A percentile compares a stretch with the other conserved stretches of the same genome.
Evolutionary conservation across 2,113 vertebrate species (phyloP).

Genomic region (Ctenodactylus gundi): DNA sequence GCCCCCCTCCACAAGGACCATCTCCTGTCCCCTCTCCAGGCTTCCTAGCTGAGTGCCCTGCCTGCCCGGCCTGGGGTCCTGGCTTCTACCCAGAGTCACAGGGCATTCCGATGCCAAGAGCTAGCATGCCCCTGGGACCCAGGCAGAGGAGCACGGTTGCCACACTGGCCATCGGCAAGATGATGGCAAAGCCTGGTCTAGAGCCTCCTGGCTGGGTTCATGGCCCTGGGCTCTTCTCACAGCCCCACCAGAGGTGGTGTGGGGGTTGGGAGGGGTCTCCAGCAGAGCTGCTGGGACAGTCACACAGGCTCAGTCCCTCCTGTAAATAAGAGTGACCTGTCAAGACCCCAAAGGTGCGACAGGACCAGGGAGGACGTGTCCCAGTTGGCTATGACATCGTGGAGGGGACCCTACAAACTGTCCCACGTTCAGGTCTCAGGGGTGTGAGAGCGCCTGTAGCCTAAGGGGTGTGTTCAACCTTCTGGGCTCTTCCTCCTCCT

Average conservation of each 20-base stretch:
- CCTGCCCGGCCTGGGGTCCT: neutral
- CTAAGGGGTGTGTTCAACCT: neutral
- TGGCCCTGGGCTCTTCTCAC: neutral
- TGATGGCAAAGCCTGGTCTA: neutral
- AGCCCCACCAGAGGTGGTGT: no score
- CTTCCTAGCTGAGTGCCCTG: neutral
- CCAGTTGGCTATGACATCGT: neutral
- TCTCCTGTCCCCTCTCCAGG: neutral
- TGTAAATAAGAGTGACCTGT: neutral
- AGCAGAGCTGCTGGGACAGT: neutral
- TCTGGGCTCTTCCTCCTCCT: neutral
- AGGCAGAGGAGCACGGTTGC: neutral
- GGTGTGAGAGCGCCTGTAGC: neutral
- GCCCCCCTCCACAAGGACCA: no score
- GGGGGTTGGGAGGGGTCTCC: neutral
- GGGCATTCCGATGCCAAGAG: neutral
- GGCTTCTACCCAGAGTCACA: neutral
- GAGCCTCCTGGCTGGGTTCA: neutral
- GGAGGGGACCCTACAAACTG: neutral
- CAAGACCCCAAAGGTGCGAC: neutral
- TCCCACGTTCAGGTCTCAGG: neutral
- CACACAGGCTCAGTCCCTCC: neutral
- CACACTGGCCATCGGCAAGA: neutral
- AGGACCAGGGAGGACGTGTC: neutral
- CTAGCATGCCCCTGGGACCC: neutral